phyloP scores from a whole-genome alignment of 2,888 invertebrate genomes.

The Xylocampa areola region DNA sequence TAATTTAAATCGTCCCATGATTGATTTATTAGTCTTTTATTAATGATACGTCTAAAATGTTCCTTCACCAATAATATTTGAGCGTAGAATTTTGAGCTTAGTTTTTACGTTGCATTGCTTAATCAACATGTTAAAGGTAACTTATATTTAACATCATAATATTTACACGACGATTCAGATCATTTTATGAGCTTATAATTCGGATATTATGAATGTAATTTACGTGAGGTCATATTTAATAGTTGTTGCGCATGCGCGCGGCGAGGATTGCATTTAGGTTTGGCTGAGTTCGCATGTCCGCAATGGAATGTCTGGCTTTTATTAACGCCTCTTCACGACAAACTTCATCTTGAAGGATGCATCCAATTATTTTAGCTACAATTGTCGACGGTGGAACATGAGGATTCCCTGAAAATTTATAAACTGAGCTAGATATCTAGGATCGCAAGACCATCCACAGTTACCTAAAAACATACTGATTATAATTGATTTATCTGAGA shows the following conservation, averaged over 20 bases:
- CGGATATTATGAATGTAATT: conserved; percentile 12
- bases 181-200: conserved; percentile 31
- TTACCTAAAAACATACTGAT: conserved; percentile 4
- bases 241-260: conserved; percentile 66
- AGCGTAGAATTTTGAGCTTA: conserved; percentile 58
- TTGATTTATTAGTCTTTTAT: conserved; percentile 31
- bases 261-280: conserved; percentile 74
- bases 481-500: background rate
- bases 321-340: conserved; percentile 83
- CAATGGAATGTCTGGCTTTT: conserved; percentile 84
- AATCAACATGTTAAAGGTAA: too few species aligned
- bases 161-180: conserved; percentile 25
- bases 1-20: conserved; percentile 30
- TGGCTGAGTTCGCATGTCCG: conserved; percentile 79
- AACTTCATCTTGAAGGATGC: conserved; percentile 90
- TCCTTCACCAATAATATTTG: conserved; percentile 47
- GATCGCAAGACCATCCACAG: background rate
- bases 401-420: conserved; percentile 91
- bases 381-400: conserved; percentile 94
- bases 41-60: conserved; percentile 17
- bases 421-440: conserved; percentile 25
- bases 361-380: conserved; percentile 94
- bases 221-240: conserved; percentile 39
- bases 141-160: conserved; percentile 21
- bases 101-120: conserved; percentile 21